phyloP scores from a whole-genome alignment of 2,113 vertebrate species.

The Onychostruthus taczanowskii region DNA sequence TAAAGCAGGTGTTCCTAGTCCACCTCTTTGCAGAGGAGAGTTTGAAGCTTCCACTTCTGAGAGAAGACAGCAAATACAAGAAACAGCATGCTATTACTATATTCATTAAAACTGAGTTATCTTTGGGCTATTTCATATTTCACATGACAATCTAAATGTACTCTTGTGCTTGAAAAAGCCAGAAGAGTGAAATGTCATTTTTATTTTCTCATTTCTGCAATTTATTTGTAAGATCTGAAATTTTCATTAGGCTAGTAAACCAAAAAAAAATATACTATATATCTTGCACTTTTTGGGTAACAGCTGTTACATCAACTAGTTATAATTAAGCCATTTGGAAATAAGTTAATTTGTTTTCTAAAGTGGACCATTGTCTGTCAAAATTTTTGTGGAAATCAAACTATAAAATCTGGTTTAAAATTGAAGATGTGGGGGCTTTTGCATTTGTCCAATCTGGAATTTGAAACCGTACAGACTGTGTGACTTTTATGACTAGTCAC shows the following conservation, averaged over 20 bases:
- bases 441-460: neutral
- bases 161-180: neutral
- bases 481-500: constrained; percentile 20
- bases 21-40: neutral
- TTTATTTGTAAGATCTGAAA: neutral
- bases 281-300: neutral
- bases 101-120: neutral
- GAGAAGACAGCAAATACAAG: neutral
- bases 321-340: neutral
- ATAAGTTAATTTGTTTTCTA: neutral
- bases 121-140: neutral
- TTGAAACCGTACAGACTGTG: neutral
- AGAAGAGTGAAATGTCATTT: neutral
- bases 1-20: neutral
- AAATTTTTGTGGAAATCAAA: neutral
- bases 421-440: constrained; percentile 1
- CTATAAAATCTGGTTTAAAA: constrained; percentile 8
- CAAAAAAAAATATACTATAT: neutral
- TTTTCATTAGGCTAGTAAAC: neutral
- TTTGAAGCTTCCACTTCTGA: neutral
- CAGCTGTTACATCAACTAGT: neutral
- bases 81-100: neutral
- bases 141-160: neutral
- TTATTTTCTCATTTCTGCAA: neutral
- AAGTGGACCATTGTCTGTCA: neutral